Base-by-base conservation (phyloP, 2,113 vertebrate genomes). In the Emydura subglobosa region DNA sequence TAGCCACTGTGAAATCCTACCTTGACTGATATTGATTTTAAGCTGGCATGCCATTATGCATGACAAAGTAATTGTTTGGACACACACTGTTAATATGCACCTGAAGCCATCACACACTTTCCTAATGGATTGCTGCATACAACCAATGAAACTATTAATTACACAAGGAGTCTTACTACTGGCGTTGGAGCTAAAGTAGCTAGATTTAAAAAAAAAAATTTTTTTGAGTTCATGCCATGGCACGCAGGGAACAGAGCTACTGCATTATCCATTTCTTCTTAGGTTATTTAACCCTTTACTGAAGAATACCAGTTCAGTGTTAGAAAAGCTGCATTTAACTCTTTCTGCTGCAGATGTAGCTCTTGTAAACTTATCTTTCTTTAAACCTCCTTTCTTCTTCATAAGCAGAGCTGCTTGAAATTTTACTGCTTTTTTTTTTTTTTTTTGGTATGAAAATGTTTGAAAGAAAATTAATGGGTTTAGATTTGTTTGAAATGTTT, bases 131-230 rank as follows among this genome's bases (percentile, higher is more conserved):
- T 96, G 92, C 74, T 88, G 87, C 51, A 76, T n/a, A 76, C 16
- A 90, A 27, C 79, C 61, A 90, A 74, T 61, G 47, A 95, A 95
- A 93, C 89, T 83, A 96, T 96, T 93, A 93, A 97, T 95, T 96
- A 93, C 65, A 34, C 90, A 95, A 91, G 31, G 90, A 92, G 79
- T 51, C 92, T 85, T 85, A 82, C 27, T 85, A 79, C 50, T 90
- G 57, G 72, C 55, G 59, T 79, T 95, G 88, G 94, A 86, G 84
- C 87, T 17, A 89, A 91, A 83, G 53, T 89, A 96, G 89, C 61
- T 91, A 50, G 50, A 51, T 51, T 51, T 51, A 51, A 39, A 39
- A 39, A 39, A 39, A 39, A 39, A 39, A 14, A 13, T 53, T 53
- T 83, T 76, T 68, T 68, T 82, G 94, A 94, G 88, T 86, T 85